Percentiles rank a stretch among this genome's conserved stretches.
Conservation (phyloP, 2,888 invertebrate genomes). For the Dorcus hopei region DNA sequence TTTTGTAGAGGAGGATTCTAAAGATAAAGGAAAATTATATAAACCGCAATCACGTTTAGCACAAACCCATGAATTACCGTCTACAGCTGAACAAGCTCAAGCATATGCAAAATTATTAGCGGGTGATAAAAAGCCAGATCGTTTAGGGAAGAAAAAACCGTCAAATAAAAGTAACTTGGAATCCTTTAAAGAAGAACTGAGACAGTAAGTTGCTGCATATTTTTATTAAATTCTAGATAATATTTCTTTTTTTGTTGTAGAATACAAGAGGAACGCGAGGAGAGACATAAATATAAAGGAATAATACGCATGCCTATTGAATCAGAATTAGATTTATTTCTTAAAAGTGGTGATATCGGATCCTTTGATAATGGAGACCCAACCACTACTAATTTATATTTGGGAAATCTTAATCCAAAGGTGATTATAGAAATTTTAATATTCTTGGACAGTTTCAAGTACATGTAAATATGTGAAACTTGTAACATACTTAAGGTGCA, state of each 20-base stretch:
- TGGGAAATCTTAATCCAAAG: constrained; percentile 96
- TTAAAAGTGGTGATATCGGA: constrained; percentile 58
- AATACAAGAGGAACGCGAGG: constrained; percentile 96
- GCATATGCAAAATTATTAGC: constrained; percentile 65
- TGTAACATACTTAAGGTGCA: too few relatives aligned
- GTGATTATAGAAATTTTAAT: constrained; percentile 51
- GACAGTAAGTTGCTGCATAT: constrained; percentile 65
- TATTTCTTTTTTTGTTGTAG: constrained; percentile 51
- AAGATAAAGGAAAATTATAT: constrained; percentile 87
- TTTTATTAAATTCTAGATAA: background rate
- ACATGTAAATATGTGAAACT: too few relatives aligned
- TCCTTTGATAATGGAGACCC: constrained; percentile 96
- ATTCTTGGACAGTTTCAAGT: too few relatives aligned
- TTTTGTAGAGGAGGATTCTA: constrained; percentile 76
- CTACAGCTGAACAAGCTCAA: constrained; percentile 64
- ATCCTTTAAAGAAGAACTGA: constrained; percentile 95
- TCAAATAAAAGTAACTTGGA: constrained; percentile 94
- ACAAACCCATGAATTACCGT: constrained; percentile 51
- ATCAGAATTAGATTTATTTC: constrained; percentile 47
- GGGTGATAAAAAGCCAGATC: constrained; percentile 64
- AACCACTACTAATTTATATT: constrained; percentile 95
- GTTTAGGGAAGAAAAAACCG: constrained; percentile 66
- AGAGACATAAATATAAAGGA: constrained; percentile 88
- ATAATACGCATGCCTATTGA: constrained; percentile 55
- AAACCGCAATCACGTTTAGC: constrained; percentile 81